Base-by-base conservation (phyloP, 2,888 invertebrate species). In the Helleia helle region DNA sequence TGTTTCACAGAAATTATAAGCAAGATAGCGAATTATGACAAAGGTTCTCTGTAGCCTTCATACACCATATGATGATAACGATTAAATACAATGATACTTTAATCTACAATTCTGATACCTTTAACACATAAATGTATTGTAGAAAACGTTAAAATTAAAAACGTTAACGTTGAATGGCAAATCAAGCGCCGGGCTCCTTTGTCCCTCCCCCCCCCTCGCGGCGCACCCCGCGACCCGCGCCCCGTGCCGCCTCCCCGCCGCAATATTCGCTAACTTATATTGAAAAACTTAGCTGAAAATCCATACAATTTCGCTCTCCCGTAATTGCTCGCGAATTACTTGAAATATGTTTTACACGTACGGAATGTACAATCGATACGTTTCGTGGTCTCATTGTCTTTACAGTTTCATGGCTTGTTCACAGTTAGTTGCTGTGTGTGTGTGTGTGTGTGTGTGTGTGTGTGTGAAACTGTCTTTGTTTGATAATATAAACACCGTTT, bases 201-300 rank as follows among this genome's bases (percentile, higher is more conserved):
- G 22, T 22, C 7, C 8, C 22, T 22, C 8, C 2, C 6, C 3
- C 7, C 22, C 22, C 15, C 3, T 15, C 2, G 15, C 15, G 15
- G 2, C 22, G 22, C 22, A n/a, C n/a, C n/a, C n/a, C n/a, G n/a
- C n/a, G n/a, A n/a, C n/a, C n/a, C n/a, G n/a, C n/a, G n/a, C n/a
- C 14, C 29, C 1, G n/a, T 29, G 14, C 13, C 4, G 4, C 15
- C 15, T n/a, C 13, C 12, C 12, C 34, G 22, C 41, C 38, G 43
- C 42, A 45, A 48, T 48, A 42, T 43, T 31, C 42, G n/a, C 44
- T 54, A 55, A 55, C 55, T 55, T 55, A 51, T 55, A 55, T 55
- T 51, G 54, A 52, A 55, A 55, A 55, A 54, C 55, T 55, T 55
- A 43, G 26, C 40, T 38, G 48, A 53, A 51, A 22, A 34, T 49